These are phyloP conservation scores for Scrobipalpa atriplicella DNA, from an alignment of 2,888 invertebrate species.

Conservation along the genomic window DNA sequence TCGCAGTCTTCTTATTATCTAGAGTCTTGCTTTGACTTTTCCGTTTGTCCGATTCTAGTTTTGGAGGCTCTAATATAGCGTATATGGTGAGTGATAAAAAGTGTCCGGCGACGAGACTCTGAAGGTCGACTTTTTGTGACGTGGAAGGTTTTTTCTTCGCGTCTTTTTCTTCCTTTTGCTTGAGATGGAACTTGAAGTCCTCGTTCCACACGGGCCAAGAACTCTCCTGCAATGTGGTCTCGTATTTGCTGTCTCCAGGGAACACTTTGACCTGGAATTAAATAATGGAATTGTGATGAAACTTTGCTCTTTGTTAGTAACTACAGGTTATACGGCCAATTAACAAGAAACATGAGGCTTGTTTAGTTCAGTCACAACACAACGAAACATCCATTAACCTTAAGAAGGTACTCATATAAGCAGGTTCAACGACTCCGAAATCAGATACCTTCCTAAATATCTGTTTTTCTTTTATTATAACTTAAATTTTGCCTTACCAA, in stretches of 20 bases:
- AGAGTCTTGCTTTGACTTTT: constrained; percentile 60
- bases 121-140: constrained; percentile 75
- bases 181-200: constrained; percentile 87
- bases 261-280: constrained; percentile 88
- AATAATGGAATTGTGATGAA: constrained; percentile 17
- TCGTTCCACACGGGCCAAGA: constrained; percentile 92
- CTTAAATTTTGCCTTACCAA: neutral
- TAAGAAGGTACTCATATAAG: neutral
- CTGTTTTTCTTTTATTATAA: neutral
- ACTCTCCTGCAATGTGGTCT: constrained; percentile 88
- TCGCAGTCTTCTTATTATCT: constrained; percentile 61
- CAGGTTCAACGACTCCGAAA: neutral
- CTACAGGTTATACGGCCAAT: neutral
- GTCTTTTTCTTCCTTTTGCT: constrained; percentile 72
- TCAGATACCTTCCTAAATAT: too few relatives aligned
- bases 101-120: constrained; percentile 84
- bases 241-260: constrained; percentile 89
- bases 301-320: constrained; percentile 1
- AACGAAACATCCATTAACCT: neutral
- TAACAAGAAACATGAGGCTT: constrained; percentile 1
- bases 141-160: constrained; percentile 58
- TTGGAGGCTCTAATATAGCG: constrained; percentile 84
- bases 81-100: constrained; percentile 87
- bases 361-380: neutral
- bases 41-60: constrained; percentile 65